Conservation (phyloP, 2,113 vertebrate species). For the sheep (Ovis aries) region DNA sequence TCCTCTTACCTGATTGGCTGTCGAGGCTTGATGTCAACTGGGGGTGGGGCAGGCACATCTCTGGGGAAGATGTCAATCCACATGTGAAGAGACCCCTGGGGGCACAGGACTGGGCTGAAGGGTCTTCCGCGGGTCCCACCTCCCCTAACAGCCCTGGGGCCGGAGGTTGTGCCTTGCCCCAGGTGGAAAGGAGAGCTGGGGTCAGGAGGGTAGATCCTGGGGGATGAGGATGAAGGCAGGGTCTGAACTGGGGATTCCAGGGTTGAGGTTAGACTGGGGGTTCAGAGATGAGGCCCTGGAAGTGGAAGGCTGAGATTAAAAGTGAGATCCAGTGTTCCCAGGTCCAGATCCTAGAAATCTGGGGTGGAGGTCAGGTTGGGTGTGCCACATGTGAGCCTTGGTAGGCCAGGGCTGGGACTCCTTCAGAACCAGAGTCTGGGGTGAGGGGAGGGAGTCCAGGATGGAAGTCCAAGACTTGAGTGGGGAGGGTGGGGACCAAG, state of each 20-base stretch:
- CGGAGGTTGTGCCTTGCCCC: neutral
- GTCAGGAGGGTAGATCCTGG: neutral
- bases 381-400: neutral
- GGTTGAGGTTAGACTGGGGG: neutral
- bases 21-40: constrained; percentile 92
- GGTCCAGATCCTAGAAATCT: neutral
- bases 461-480: neutral
- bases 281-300: neutral
- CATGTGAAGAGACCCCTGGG: constrained; percentile 93
- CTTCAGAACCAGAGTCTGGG: neutral
- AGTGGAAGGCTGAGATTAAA: neutral
- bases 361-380: neutral
- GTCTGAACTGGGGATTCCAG: neutral
- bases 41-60: constrained; percentile 87
- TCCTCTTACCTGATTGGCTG: constrained; percentile 86
- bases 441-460: neutral
- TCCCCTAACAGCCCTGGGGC: neutral
- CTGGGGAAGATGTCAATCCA: constrained; percentile 97
- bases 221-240: neutral
- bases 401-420: neutral
- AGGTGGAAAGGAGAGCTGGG: neutral
- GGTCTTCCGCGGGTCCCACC: neutral
- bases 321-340: neutral
- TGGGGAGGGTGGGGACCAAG: neutral
- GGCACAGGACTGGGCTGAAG: neutral